Percentiles rank a stretch among this genome's conserved stretches.
Conservation (phyloP, 2,797 vertebrate genomes). For the Poliocrania exsul region DNA sequence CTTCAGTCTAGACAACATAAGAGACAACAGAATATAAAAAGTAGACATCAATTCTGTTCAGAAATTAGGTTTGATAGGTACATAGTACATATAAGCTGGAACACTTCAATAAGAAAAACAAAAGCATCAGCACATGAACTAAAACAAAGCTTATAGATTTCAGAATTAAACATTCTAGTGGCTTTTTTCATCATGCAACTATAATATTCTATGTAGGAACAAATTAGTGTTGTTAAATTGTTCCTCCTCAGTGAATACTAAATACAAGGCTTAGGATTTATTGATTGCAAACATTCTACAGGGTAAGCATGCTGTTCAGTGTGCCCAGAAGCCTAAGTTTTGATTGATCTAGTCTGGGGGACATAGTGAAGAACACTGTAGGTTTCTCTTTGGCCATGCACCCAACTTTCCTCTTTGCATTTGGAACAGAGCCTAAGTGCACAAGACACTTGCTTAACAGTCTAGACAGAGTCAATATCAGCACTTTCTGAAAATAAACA, state of each 20-base stretch:
- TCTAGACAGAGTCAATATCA: neutral
- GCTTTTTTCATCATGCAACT: neutral
- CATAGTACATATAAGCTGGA: neutral
- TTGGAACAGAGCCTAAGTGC: neutral
- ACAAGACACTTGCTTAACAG: neutral
- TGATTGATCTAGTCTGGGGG: neutral
- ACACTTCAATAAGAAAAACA: neutral
- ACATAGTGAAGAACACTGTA: neutral
- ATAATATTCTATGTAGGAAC: constrained; percentile 8
- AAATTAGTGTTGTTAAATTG: neutral
- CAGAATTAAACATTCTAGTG: neutral
- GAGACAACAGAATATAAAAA: neutral
- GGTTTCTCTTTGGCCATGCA: neutral
- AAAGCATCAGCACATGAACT: neutral
- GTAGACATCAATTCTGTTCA: neutral
- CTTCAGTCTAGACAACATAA: neutral
- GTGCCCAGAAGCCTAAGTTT: neutral
- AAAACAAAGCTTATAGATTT: neutral
- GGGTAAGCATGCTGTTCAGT: neutral
- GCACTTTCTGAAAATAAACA: constrained; percentile 10
- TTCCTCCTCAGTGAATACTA: constrained; percentile 12
- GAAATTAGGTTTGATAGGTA: neutral
- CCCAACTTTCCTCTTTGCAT: neutral
- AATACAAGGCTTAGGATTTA: neutral
- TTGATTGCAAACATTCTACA: constrained; percentile 10